These are phyloP conservation scores for Eucidaris tribuloides DNA, from an alignment of 35 echinoderm and acorn worm genomes.

Conservation along the genomic window DNA sequence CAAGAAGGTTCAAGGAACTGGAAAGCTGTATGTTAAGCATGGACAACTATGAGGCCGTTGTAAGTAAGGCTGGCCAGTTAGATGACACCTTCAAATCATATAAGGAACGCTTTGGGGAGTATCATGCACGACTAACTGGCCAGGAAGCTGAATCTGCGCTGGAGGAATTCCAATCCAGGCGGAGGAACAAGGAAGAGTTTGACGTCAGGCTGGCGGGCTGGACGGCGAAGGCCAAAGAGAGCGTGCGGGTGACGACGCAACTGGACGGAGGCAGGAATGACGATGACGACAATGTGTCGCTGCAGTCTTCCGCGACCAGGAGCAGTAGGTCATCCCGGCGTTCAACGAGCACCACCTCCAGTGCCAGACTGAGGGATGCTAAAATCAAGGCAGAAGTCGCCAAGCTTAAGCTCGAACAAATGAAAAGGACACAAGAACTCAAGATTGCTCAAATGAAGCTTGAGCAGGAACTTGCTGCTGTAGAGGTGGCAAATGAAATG, in stretches of 20 bases:
- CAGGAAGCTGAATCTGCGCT: background rate
- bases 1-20: background rate
- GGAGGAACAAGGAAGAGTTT: background rate
- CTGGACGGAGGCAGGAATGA: background rate
- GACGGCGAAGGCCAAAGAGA: background rate
- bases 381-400: background rate
- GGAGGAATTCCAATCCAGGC: background rate
- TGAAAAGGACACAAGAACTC: conserved; percentile 1
- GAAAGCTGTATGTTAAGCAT: background rate
- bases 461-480: conserved; percentile 14
- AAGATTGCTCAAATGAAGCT: background rate
- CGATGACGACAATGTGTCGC: background rate
- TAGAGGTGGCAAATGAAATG: conserved; percentile 15
- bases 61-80: background rate
- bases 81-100: background rate
- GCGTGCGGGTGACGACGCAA: background rate
- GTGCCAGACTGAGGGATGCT: conserved; percentile 14
- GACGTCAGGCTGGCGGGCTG: background rate
- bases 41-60: background rate
- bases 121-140: background rate
- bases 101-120: background rate
- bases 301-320: background rate
- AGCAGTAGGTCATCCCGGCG: background rate
- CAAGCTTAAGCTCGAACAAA: background rate
- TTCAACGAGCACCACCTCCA: background rate